These are phyloP conservation scores for Drosophila anceps DNA, from an alignment of 2,888 invertebrate genomes.

Conservation along the genomic window DNA sequence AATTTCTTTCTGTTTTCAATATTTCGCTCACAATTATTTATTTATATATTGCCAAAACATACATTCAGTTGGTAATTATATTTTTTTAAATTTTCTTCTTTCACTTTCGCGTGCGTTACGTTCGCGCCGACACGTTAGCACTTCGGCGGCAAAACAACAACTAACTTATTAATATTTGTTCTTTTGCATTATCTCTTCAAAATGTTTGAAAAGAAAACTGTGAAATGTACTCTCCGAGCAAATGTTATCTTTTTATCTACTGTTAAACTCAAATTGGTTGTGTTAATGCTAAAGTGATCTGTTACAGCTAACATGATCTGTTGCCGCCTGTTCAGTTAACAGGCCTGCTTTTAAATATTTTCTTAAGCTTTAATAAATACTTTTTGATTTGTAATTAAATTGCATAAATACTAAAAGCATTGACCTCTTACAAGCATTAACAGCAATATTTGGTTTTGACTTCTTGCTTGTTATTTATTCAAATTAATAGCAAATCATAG, in stretches of 20 bases:
- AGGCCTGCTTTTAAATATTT: no score
- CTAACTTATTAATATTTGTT: constrained; percentile 22
- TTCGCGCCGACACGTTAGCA: neutral
- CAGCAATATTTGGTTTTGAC: no score
- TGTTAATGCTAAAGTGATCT: constrained; percentile 35
- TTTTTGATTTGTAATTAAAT: no score
- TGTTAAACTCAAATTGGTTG: constrained; percentile 43
- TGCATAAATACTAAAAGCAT: no score
- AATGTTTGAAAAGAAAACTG: constrained; percentile 3
- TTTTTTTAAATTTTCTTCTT: constrained; percentile 20
- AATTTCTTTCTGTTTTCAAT: neutral
- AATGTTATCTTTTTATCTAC: neutral
- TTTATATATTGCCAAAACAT: constrained; percentile 23
- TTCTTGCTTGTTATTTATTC: neutral
- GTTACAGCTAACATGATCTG: constrained; percentile 18
- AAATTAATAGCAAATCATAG: neutral
- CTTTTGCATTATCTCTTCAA: constrained; percentile 10
- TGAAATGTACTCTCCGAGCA: constrained; percentile 6
- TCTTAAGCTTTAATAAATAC: no score
- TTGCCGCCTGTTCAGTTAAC: neutral
- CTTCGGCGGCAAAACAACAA: constrained; percentile 41
- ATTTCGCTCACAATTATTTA: constrained; percentile 6
- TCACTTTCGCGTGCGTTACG: neutral
- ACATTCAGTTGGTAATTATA: constrained; percentile 29
- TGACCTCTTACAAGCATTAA: no score